These are phyloP conservation scores for Anser brachyrhynchus DNA, from an alignment of 2,113 vertebrate species.

Conservation along the genomic window DNA sequence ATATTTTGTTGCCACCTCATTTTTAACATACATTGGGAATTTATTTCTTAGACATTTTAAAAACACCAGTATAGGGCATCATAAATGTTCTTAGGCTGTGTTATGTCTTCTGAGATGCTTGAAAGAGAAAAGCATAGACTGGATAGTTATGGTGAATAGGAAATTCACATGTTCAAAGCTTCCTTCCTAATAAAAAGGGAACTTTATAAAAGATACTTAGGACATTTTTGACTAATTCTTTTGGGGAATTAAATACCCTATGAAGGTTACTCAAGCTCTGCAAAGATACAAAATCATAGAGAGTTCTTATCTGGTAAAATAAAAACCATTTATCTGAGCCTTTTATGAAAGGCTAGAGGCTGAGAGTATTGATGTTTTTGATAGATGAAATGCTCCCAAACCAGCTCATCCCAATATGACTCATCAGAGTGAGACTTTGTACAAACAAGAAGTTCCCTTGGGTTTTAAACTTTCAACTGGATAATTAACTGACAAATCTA, in stretches of 20 bases:
- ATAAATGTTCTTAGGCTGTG: background rate
- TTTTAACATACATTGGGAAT: background rate
- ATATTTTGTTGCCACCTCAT: background rate
- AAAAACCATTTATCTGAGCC: background rate
- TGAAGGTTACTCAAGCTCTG: background rate
- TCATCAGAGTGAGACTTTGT: constrained; percentile 30
- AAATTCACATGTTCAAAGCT: background rate
- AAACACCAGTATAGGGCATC: background rate
- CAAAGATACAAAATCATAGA: background rate
- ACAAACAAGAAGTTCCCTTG: constrained; percentile 36
- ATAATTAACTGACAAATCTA: constrained; percentile 40
- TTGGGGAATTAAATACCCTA: background rate
- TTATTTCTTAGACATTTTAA: background rate
- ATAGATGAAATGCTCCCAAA: constrained; percentile 46
- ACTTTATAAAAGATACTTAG: background rate
- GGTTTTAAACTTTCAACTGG: constrained; percentile 26
- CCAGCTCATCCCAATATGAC: constrained; percentile 22
- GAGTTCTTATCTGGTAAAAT: background rate
- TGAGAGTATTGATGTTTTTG: constrained; percentile 45
- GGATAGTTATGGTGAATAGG: background rate
- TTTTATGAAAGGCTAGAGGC: constrained; percentile 17
- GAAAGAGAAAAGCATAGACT: background rate
- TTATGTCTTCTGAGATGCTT: background rate
- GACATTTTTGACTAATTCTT: constrained; percentile 2
- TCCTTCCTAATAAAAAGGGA: background rate